These are phyloP conservation scores for Fregata magnificens DNA, from an alignment of 2,113 vertebrate genomes.

Conservation along the genomic window DNA sequence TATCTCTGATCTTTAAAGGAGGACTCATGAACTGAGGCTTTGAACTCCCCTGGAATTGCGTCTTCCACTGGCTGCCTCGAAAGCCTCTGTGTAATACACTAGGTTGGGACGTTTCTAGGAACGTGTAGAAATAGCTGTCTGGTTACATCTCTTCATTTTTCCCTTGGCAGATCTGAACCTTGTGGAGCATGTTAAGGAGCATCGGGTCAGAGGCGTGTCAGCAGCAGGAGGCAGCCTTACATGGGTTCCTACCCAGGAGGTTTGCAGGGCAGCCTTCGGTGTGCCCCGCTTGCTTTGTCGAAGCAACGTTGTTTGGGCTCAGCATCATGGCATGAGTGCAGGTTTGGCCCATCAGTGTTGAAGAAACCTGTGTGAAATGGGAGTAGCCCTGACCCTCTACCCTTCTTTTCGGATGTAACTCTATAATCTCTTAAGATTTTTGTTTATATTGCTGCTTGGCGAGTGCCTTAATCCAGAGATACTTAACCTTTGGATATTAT, in stretches of 20 bases:
- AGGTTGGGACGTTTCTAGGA: background rate
- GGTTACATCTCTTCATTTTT: background rate
- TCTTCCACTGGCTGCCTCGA: background rate
- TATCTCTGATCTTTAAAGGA: background rate
- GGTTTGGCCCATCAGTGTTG: background rate
- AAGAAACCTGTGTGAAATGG: background rate
- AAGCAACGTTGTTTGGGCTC: background rate
- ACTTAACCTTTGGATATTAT: background rate
- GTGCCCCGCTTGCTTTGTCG: background rate
- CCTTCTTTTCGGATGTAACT: background rate
- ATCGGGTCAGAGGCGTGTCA: background rate
- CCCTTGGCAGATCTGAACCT: background rate
- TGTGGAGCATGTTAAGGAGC: background rate
- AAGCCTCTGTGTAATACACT: background rate
- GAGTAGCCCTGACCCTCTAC: background rate
- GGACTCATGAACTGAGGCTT: background rate
- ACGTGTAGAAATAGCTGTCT: background rate
- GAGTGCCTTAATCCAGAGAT: background rate
- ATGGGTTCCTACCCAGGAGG: background rate
- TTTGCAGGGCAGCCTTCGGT: background rate
- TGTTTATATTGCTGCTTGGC: background rate
- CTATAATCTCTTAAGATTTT: background rate
- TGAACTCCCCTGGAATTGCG: background rate
- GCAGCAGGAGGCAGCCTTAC: background rate
- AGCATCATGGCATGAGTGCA: fast-evolving